Percentiles rank a stretch among this genome's conserved stretches.
Conservation (phyloP, 2,888 invertebrate genomes). For the Lordiphosa fenestrarum region DNA sequence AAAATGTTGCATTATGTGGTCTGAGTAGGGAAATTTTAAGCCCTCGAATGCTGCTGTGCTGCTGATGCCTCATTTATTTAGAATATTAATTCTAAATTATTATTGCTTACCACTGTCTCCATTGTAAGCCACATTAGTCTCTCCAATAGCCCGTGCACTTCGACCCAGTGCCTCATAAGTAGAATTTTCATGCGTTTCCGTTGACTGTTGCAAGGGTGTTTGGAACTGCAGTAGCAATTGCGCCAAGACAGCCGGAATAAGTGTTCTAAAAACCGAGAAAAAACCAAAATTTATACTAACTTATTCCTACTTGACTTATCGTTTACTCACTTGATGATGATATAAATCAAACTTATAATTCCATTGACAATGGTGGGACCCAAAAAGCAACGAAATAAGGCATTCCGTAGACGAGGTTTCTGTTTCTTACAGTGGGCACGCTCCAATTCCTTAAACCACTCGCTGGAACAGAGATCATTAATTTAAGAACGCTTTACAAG, state of each 20-base stretch:
- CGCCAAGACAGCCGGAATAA: slow-evolving; percentile 78
- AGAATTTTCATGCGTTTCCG: neutral
- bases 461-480: slow-evolving; percentile 79
- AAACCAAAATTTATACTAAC: neutral
- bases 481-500: neutral
- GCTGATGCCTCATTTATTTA: too few relatives aligned
- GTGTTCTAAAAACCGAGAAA: slow-evolving; percentile 63
- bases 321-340: slow-evolving; percentile 75
- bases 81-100: neutral
- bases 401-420: slow-evolving; percentile 84
- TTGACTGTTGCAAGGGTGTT: slow-evolving; percentile 11
- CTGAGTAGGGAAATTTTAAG: too few relatives aligned
- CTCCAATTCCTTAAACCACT: slow-evolving; percentile 85
- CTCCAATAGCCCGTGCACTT: slow-evolving; percentile 46
- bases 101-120: slow-evolving; percentile 8
- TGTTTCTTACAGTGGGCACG: slow-evolving; percentile 82
- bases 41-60: too few relatives aligned
- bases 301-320: too few relatives aligned
- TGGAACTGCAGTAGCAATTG: slow-evolving; percentile 79
- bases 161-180: slow-evolving; percentile 40
- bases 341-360: slow-evolving; percentile 82
- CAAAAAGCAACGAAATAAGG: slow-evolving; percentile 86
- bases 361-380: slow-evolving; percentile 85
- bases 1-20: too few relatives aligned
- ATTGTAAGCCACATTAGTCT: slow-evolving; percentile 7